phyloP scores from a whole-genome alignment of 2,113 vertebrate genomes.

The Phyllostomus hastatus region DNA sequence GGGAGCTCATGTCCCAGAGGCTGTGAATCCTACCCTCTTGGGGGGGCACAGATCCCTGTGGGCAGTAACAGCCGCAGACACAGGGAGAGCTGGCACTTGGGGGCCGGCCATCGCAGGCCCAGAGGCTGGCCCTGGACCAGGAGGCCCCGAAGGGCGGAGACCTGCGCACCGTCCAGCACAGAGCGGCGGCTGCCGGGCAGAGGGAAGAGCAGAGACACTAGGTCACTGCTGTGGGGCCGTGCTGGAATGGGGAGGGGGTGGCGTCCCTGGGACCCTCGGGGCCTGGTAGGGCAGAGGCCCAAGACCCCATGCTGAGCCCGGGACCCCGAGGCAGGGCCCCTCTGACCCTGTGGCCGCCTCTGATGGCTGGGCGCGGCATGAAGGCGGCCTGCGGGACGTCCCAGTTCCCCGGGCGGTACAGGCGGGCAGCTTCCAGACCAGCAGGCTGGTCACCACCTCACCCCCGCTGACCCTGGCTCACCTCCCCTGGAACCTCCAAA shows the following conservation, averaged over 20 bases:
- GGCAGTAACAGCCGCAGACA: too few species aligned
- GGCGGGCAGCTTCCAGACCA: neutral
- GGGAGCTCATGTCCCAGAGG: neutral
- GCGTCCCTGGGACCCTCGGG: neutral
- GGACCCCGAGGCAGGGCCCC: neutral
- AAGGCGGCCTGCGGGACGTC: neutral
- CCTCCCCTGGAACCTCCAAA: rapidly evolving
- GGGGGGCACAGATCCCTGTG: neutral
- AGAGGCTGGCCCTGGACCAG: neutral
- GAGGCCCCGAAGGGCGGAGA: neutral
- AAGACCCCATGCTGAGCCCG: neutral
- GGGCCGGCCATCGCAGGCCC: neutral
- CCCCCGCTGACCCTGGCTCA: rapidly evolving
- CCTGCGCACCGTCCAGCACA: too few species aligned
- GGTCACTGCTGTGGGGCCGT: neutral
- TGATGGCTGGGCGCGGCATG: rapidly evolving
- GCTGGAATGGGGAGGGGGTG: neutral
- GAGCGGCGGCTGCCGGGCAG: neutral
- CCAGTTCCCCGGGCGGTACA: neutral
- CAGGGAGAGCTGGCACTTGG: neutral
- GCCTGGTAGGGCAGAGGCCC: neutral
- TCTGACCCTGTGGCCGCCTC: neutral
- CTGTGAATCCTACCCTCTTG: too few species aligned
- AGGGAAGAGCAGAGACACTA: rapidly evolving
- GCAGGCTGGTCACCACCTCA: rapidly evolving